These are phyloP conservation scores for Dipus sagitta DNA, from an alignment of 2,797 vertebrate species.

Conservation along the genomic window DNA sequence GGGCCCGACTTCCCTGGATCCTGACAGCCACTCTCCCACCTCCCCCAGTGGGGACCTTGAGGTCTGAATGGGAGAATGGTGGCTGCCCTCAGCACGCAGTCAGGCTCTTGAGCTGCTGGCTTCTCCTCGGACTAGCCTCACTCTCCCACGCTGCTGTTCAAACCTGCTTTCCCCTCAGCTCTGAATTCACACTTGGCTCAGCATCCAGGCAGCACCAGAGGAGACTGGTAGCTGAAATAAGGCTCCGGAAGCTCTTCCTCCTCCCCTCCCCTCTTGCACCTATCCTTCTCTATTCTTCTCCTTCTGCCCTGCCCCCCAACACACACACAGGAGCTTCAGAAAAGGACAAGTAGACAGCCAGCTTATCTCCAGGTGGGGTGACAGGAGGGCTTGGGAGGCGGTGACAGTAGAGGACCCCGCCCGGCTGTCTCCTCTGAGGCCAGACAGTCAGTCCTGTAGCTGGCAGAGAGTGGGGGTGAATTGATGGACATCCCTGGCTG, in stretches of 20 bases:
- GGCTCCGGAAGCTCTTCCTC: not conserved
- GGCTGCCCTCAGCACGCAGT: not conserved
- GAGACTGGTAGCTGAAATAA: not conserved
- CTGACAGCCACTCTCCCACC: not conserved
- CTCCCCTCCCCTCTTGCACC: not conserved
- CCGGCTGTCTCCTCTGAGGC: not conserved
- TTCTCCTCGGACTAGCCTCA: slow-evolving; percentile 12
- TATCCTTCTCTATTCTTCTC: slow-evolving; percentile 4
- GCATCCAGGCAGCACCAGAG: not conserved
- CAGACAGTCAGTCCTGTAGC: not conserved
- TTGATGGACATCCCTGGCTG: not conserved
- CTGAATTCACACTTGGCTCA: slow-evolving; percentile 7
- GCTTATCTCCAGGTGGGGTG: not conserved
- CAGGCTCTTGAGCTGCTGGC: not conserved
- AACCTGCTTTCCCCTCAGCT: slow-evolving; percentile 39
- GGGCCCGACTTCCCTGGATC: not conserved
- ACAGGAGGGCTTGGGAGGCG: not conserved
- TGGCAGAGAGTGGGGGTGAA: not conserved
- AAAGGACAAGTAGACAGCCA: not conserved
- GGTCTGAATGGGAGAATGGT: not conserved
- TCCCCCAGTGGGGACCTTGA: not conserved
- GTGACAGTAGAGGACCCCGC: not conserved
- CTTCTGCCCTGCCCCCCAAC: not conserved
- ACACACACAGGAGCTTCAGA: not conserved
- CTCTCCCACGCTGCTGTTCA: slow-evolving; percentile 15